Base-by-base conservation (phyloP, 1,140 invertebrate genomes). In the Pantala flavescens region DNA sequence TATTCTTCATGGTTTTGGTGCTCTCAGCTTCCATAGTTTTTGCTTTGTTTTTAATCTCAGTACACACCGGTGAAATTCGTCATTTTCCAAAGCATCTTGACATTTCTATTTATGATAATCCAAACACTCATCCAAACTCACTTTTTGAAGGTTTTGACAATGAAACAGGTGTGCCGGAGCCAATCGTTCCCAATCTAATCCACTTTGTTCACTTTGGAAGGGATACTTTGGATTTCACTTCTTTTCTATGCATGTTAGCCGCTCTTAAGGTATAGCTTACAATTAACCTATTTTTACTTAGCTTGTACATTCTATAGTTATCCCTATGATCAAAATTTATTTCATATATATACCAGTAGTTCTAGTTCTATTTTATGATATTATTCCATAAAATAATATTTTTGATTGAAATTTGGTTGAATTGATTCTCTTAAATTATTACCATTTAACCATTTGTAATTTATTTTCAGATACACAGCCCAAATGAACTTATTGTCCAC, bases 151-250 rank as follows among this genome's bases (percentile, higher is more conserved):
- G 73, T n/a, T 79, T 79, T 70, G 74, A 79, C 74, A 79, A 79
- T 71, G 74, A 75, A 23, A 76, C 76, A 14, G 78, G 78, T 70
- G 55, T 70, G n/a, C 24, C 73, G 23, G 28, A 74, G 28, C 70
- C 74, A 24, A 72, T 78, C 16, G 76, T 79, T 12, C 80, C 80
- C 14, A 81, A 81, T 75, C 77, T 80, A 23, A 75, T 81, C 21
- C 81, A 81, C 73, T 81, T 80, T 76, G 76, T 81, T 10, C 74
- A 79, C 9, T 81, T 80, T 72, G 76, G 76, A 24, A 74, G 77
- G 36, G 36, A 75, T 21, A 74, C 76, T 23, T 55, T 81, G 23
- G 75, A 78, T 74, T 81, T 81, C 71, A 77, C 76, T 16, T 49
- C 76, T 0, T 80, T 79, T 76, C 71, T 81, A 23, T 78, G 78